Percentiles rank a stretch among this genome's conserved stretches.
Evolutionary conservation across 2,888 invertebrate species (phyloP).

Genomic region (Sphinx pinastri): DNA sequence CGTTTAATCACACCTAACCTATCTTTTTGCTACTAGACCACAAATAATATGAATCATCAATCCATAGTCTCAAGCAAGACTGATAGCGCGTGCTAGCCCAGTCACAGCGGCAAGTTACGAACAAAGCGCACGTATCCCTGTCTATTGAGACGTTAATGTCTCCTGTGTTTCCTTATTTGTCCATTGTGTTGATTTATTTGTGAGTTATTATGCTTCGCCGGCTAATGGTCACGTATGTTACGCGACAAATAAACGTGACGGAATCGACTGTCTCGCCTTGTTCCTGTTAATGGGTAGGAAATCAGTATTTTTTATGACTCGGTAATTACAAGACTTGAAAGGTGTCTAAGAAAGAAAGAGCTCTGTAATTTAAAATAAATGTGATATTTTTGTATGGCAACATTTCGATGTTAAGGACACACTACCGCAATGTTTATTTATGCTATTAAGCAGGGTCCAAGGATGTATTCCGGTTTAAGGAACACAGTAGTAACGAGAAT

Average conservation of each 20-base stretch:
- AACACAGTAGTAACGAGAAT: too few relatives aligned
- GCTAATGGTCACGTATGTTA: background rate
- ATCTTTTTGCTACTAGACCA: too few relatives aligned
- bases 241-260: background rate
- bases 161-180: background rate
- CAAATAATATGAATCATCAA: too few relatives aligned
- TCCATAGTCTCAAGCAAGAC: background rate
- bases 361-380: too few relatives aligned
- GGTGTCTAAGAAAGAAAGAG: too few relatives aligned
- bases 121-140: constrained; percentile 5
- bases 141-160: background rate
- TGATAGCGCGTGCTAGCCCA: background rate
- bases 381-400: too few relatives aligned
- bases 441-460: too few relatives aligned
- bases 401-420: too few relatives aligned
- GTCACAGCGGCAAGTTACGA: background rate
- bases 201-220: background rate
- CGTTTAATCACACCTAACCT: too few relatives aligned
- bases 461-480: too few relatives aligned
- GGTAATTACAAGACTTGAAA: background rate
- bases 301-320: background rate
- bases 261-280: background rate
- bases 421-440: too few relatives aligned
- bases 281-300: background rate
- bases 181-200: background rate